phyloP scores from a whole-genome alignment of 2,113 vertebrate genomes.

The Sula dactylatra region DNA sequence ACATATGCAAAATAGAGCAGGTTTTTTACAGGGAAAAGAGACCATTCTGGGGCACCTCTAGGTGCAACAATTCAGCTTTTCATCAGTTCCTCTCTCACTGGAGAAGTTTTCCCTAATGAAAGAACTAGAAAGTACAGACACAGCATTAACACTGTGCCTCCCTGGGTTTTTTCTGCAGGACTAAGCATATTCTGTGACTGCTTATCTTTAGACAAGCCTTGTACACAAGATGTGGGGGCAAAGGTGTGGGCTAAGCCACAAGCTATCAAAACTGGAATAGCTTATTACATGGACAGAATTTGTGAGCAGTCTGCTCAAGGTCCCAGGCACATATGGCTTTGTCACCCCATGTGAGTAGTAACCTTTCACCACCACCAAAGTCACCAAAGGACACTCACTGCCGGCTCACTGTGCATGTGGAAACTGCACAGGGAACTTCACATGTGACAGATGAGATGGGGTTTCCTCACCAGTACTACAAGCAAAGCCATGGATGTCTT shows the following conservation, averaged over 20 bases:
- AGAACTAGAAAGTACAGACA: not conserved
- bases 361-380: not conserved
- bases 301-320: not conserved
- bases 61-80: not conserved
- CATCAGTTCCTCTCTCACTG: not conserved
- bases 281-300: not conserved
- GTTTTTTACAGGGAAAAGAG: not conserved
- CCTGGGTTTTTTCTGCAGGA: not conserved
- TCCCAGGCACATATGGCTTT: not conserved
- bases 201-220: not conserved
- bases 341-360: not conserved
- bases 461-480: not conserved
- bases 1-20: not conserved
- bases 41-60: not conserved
- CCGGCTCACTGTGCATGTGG: accelerated
- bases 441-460: not conserved
- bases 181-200: not conserved
- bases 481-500: not conserved
- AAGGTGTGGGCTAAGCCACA: not conserved
- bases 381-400: not conserved
- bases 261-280: not conserved
- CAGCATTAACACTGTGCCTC: not conserved
- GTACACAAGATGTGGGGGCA: not conserved
- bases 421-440: not conserved
- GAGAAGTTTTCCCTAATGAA: not conserved